phyloP scores from a whole-genome alignment of 2,797 vertebrate species.

The Hippoglossus hippoglossus region DNA sequence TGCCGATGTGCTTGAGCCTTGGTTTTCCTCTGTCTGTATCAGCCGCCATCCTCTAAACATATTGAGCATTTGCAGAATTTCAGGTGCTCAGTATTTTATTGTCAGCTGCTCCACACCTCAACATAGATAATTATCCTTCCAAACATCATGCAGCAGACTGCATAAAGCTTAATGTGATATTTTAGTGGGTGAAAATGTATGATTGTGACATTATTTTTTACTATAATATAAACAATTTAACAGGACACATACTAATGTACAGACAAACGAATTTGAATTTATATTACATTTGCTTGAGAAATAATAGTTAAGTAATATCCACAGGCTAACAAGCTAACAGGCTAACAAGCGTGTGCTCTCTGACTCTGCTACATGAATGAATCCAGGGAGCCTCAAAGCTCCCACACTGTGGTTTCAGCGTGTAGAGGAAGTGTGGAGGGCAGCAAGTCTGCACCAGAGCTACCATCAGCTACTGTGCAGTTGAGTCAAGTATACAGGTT shows the following conservation, averaged over 20 bases:
- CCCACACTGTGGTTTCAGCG: neutral
- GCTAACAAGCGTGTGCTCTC: neutral
- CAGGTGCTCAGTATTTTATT: too few species aligned
- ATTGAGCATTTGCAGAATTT: too few species aligned
- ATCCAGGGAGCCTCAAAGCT: neutral
- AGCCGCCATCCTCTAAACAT: too few species aligned
- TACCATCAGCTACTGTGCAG: neutral
- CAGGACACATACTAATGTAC: neutral
- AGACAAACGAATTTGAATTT: neutral
- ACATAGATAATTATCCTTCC: too few species aligned
- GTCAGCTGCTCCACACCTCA: too few species aligned
- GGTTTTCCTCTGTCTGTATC: neutral
- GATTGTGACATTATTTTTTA: too few species aligned
- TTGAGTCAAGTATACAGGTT: neutral
- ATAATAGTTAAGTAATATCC: neutral
- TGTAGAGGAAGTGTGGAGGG: neutral
- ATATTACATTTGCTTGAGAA: neutral
- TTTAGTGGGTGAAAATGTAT: neutral
- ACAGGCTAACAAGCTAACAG: conserved; percentile 1
- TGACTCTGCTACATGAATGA: neutral
- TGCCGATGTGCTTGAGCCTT: too few species aligned
- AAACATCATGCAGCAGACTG: too few species aligned
- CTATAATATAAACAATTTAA: too few species aligned
- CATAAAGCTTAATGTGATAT: too few species aligned
- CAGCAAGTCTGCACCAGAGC: neutral